Conservation (phyloP, 1,140 invertebrate genomes). For the Halictus rubicundus region DNA sequence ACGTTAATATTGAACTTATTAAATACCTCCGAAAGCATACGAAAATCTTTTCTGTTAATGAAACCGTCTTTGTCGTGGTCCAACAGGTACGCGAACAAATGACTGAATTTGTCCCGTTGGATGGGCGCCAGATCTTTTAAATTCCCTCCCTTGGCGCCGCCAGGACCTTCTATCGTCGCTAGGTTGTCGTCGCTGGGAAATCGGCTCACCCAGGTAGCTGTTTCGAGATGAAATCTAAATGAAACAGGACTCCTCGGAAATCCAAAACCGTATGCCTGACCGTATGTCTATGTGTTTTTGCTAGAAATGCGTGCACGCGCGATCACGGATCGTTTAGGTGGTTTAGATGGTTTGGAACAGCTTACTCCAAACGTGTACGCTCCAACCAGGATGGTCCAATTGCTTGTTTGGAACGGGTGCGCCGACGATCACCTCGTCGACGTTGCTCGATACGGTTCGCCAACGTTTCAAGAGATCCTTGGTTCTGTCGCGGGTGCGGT, state of each 20-base stretch:
- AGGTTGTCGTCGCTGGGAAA: slow-evolving; percentile 80
- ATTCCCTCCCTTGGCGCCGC: slow-evolving; percentile 17
- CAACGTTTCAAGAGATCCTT: slow-evolving; percentile 86
- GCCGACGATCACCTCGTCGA: slow-evolving; percentile 66
- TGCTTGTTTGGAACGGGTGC: slow-evolving; percentile 54
- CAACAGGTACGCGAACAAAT: slow-evolving; percentile 85
- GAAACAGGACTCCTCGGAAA: no score
- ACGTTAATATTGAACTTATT: no score
- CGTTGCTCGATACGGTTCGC: slow-evolving; percentile 83
- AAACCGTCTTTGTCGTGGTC: slow-evolving; percentile 87
- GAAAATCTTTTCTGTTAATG: slow-evolving; percentile 86
- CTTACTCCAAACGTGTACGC: slow-evolving; percentile 87
- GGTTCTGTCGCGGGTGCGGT: slow-evolving; percentile 85
- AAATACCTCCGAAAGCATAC: slow-evolving; percentile 85
- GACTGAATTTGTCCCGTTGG: slow-evolving; percentile 85
- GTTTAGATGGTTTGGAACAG: slow-evolving; percentile 31
- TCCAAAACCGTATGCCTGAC: no score
- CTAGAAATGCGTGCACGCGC: not conserved
- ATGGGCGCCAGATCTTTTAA: slow-evolving; percentile 81
- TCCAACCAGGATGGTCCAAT: slow-evolving; percentile 81
- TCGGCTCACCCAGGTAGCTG: slow-evolving; percentile 86
- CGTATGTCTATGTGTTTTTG: no score
- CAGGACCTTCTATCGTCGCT: slow-evolving; percentile 28
- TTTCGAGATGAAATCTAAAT: not conserved
- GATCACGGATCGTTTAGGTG: not conserved